phyloP scores from a whole-genome alignment of 2,888 invertebrate species.

The Eupithecia insigniata region DNA sequence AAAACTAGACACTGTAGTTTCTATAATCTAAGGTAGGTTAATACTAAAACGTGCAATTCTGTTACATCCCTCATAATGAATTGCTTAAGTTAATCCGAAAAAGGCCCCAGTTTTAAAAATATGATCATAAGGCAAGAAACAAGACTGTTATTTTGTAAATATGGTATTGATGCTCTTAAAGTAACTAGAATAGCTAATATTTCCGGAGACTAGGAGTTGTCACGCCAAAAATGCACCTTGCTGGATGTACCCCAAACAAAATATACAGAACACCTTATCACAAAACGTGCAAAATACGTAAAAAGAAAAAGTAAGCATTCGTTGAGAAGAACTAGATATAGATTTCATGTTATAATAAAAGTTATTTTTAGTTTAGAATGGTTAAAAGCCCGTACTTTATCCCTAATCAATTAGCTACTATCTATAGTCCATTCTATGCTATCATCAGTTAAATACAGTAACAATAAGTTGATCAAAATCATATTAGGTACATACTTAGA shows the following conservation, averaged over 20 bases:
- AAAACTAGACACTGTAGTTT: not conserved
- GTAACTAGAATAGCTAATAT: not conserved
- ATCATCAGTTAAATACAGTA: conserved; percentile 56
- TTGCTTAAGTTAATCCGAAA: not conserved
- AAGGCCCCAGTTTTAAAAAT: not conserved
- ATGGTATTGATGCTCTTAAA: not conserved
- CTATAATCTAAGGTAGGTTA: not conserved
- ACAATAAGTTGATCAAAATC: conserved; percentile 33
- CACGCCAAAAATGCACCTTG: conserved; percentile 47
- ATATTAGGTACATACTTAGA: conserved; percentile 5
- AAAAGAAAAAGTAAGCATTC: conserved; percentile 54
- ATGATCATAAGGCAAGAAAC: conserved; percentile 25
- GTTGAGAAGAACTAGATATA: conserved; percentile 59
- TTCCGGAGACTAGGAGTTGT: conserved; percentile 27
- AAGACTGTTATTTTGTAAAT: conserved; percentile 1
- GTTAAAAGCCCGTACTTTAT: conserved; percentile 70
- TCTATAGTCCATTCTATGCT: conserved; percentile 74
- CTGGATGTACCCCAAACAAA: conserved; percentile 60
- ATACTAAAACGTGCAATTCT: not conserved
- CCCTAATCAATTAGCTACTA: conserved; percentile 77
- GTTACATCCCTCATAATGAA: not conserved
- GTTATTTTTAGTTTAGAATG: conserved; percentile 35
- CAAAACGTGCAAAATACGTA: conserved; percentile 45
- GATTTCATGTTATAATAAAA: conserved; percentile 41
- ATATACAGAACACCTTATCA: conserved; percentile 64